phyloP scores from a whole-genome alignment of 2,888 invertebrate genomes.

The Chrysolina americana region DNA sequence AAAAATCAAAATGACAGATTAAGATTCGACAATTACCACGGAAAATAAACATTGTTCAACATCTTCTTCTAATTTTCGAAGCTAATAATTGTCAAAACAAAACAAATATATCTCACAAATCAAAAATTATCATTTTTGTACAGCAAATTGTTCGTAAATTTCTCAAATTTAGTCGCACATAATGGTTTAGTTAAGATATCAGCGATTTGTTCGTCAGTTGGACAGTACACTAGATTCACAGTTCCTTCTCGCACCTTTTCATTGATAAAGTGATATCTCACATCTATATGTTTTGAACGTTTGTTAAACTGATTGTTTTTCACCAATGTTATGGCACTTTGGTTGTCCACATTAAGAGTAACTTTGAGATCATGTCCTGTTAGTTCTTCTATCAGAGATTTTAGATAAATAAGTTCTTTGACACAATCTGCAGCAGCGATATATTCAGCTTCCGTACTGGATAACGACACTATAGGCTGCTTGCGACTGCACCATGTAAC shows the following conservation, averaged over 20 bases:
- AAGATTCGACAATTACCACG: too few species aligned
- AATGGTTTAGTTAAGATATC: not conserved
- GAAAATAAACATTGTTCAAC: too few species aligned
- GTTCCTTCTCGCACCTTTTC: not conserved
- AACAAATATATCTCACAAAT: too few species aligned
- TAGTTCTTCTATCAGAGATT: conserved; percentile 28
- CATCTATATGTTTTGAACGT: conserved; percentile 1
- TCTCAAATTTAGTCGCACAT: not conserved
- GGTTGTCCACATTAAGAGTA: conserved; percentile 22
- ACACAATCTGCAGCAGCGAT: conserved; percentile 45
- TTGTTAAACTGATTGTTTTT: conserved; percentile 20
- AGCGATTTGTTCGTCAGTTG: not conserved
- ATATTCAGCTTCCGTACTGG: conserved; percentile 57
- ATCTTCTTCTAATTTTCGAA: too few species aligned
- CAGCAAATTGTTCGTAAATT: not conserved
- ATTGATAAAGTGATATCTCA: not conserved
- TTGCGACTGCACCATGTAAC: conserved; percentile 52
- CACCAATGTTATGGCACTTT: conserved; percentile 10
- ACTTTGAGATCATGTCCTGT: not conserved
- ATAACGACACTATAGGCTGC: conserved; percentile 54
- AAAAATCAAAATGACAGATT: too few species aligned
- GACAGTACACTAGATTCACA: not conserved
- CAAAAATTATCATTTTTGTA: not conserved
- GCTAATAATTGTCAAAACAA: too few species aligned
- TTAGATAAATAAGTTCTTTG: conserved; percentile 52